Conservation (phyloP, 2,113 vertebrate species). For the Mormyrus iriodes region DNA sequence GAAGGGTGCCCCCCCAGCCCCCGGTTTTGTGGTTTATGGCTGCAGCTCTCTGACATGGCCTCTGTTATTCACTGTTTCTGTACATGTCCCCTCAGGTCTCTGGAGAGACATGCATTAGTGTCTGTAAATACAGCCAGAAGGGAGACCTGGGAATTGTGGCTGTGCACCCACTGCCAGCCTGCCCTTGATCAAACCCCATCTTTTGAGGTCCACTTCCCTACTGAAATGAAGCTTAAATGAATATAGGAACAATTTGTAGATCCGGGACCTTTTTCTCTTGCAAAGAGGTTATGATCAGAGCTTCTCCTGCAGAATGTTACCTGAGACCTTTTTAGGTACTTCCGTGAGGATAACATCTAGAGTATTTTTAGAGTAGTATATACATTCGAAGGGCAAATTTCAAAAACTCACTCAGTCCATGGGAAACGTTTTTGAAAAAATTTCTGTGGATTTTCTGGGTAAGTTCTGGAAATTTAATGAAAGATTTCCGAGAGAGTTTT, state of each 20-base stretch:
- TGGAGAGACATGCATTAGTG: background rate
- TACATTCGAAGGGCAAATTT: background rate
- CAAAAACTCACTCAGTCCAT: background rate
- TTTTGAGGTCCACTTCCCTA: background rate
- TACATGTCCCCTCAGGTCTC: background rate
- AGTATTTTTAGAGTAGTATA: background rate
- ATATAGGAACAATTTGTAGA: background rate
- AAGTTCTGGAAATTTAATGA: background rate
- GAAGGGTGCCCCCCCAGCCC: no score
- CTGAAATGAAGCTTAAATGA: background rate
- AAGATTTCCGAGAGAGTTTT: background rate
- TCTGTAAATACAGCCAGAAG: background rate
- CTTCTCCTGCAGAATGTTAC: background rate
- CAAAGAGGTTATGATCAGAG: background rate
- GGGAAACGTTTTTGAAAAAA: background rate
- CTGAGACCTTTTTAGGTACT: background rate
- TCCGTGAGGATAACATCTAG: background rate
- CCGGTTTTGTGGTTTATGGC: no score
- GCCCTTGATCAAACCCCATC: background rate
- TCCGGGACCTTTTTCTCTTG: background rate
- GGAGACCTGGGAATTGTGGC: background rate
- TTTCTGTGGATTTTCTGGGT: background rate
- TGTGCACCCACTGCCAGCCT: background rate
- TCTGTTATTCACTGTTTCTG: background rate
- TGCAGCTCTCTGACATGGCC: background rate